These are phyloP conservation scores for Anadara kagoshimensis DNA, from an alignment of 1,140 invertebrate species.

Conservation along the genomic window DNA sequence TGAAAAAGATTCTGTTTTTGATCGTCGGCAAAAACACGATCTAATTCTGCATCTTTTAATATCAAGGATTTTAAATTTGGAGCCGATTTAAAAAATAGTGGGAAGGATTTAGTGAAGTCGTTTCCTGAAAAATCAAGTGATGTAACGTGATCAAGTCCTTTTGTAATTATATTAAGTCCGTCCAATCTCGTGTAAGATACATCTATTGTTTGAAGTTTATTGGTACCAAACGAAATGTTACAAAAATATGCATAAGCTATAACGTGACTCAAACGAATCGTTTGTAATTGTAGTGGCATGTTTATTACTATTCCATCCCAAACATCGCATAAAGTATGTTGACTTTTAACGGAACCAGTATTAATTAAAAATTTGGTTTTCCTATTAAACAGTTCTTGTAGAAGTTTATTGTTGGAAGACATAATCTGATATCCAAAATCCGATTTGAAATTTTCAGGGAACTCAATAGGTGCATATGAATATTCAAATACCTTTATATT, in stretches of 20 bases:
- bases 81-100: background rate
- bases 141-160: background rate
- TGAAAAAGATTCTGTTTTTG: background rate
- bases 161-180: too few species aligned
- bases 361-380: too few species aligned
- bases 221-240: background rate
- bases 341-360: too few species aligned
- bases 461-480: too few species aligned
- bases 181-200: conserved; percentile 8
- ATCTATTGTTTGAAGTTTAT: background rate
- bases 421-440: too few species aligned
- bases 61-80: background rate
- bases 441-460: too few species aligned
- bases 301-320: too few species aligned
- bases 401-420: too few species aligned
- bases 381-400: too few species aligned
- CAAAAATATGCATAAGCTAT: background rate
- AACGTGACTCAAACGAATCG: conserved; percentile 3
- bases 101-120: background rate
- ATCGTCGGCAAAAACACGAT: background rate
- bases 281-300: background rate
- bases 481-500: too few species aligned
- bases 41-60: background rate
- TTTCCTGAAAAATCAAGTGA: conserved; percentile 7
- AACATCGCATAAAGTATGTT: too few species aligned